Evolutionary conservation across 1,140 invertebrate genomes (phyloP), one percentile per base, ranked within the genome.

Genomic region (Euglossa dilemma): DNA sequence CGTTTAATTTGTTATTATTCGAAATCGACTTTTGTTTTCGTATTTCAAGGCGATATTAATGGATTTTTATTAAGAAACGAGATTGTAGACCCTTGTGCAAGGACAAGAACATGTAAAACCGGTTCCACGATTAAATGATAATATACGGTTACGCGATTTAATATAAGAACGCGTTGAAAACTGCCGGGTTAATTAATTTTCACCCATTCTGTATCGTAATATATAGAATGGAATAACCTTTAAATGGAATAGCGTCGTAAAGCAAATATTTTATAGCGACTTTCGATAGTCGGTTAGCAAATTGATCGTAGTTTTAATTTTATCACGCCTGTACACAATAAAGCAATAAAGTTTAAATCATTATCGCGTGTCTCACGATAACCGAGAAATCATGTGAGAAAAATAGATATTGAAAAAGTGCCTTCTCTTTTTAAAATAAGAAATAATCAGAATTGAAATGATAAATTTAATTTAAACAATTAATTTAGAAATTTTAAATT

Each of bases 31-130:
- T 28, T 23, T 0, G 9, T 18, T n/a, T 23, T 36, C 12, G 8
- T 18, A 16, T 28, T n/a, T 63, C 56, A 47, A 61, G 57, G 45
- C 18, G 43, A 76, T 52, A 12, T 52, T 50, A 76, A 28, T 23
- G 9, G 6, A 50, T 28, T 45, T 63, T 76, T 52, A 6, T 52
- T 23, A 52, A 23, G n/a, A 43, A 8, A 6, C 45, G 20, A 76
- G 59, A 76, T 25, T 16, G 16, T 18, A 28, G 59, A 64, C 18
- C n/a, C 9, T 52, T 23, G 6, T 36, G 45, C 73, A 52, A 76
- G 73, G 73, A 76, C 59, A 76, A 11, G 47, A 64, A 52, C 73
- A 20, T 28, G 73, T n/a, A 28, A 64, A 64, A 76, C 73, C 47
- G 45, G 74, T 76, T 64, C n/a, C n/a, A 25, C 45, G 59, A 45